Percentiles rank a stretch among this genome's conserved stretches.
Conservation (phyloP, 2,113 vertebrate species). For the Amphiprion ocellaris region DNA sequence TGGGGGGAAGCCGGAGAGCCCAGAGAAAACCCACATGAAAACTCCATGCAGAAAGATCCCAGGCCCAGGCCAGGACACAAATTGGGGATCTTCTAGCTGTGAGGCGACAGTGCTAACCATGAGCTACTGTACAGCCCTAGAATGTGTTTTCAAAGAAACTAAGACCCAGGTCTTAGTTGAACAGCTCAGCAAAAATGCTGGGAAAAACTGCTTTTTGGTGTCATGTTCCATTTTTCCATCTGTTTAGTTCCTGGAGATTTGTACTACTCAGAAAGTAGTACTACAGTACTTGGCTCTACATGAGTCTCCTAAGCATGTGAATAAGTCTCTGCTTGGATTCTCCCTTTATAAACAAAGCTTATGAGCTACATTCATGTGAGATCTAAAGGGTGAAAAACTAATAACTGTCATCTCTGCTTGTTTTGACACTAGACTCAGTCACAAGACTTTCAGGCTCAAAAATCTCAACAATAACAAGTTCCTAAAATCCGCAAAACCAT, state of each 20-base stretch:
- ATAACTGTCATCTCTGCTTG: constrained; percentile 11
- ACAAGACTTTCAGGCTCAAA: background rate
- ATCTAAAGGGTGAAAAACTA: background rate
- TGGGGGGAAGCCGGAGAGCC: too few species aligned
- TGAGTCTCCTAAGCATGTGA: background rate
- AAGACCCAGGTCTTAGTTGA: too few species aligned
- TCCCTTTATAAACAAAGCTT: constrained; percentile 28
- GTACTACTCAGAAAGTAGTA: constrained; percentile 14
- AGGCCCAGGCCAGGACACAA: too few species aligned
- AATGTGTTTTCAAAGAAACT: too few species aligned
- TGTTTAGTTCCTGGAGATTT: constrained; percentile 9
- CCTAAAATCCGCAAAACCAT: constrained; percentile 5
- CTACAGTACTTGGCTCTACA: constrained; percentile 34
- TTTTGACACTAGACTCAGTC: constrained; percentile 7
- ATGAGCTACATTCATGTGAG: background rate
- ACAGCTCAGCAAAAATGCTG: background rate
- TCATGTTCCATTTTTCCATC: background rate
- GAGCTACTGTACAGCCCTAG: too few species aligned
- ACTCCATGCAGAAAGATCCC: too few species aligned
- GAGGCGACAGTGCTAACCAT: too few species aligned
- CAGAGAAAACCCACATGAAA: too few species aligned
- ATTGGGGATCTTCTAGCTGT: too few species aligned
- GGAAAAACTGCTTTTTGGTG: too few species aligned
- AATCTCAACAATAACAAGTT: constrained; percentile 2
- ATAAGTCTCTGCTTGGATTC: background rate